A percentile compares a stretch with the other conserved stretches of the same genome.
Conservation (phyloP, 2,113 vertebrate genomes). For the Cromileptes altivelis region DNA sequence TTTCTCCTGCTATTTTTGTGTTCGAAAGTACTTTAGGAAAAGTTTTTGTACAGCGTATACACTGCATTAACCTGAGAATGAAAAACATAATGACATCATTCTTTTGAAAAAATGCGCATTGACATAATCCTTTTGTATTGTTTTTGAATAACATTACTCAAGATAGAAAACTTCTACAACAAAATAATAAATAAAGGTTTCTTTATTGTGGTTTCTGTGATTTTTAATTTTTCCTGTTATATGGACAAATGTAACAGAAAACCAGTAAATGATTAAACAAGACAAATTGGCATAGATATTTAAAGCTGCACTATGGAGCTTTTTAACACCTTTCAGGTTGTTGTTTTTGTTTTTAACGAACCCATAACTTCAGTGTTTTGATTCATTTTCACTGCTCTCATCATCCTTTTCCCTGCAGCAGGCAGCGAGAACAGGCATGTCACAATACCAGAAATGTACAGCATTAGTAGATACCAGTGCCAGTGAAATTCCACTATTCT, state of each 20-base stretch:
- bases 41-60: slow-evolving; percentile 2
- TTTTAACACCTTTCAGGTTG: too few relatives aligned
- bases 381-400: too few relatives aligned
- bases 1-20: slow-evolving; percentile 17
- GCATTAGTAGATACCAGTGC: too few relatives aligned
- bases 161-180: background rate
- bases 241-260: background rate
- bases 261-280: background rate
- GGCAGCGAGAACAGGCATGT: too few relatives aligned
- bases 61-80: background rate
- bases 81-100: slow-evolving; percentile 11
- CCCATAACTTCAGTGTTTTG: too few relatives aligned
- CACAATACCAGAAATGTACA: too few relatives aligned
- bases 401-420: too few relatives aligned
- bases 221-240: background rate
- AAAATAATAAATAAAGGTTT: background rate
- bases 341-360: too few relatives aligned
- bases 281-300: background rate
- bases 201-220: background rate
- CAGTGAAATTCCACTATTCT: too few relatives aligned
- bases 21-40: slow-evolving; percentile 2
- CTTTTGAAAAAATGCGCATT: background rate
- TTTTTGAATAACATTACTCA: background rate
- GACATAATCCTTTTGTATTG: background rate
- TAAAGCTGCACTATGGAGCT: background rate